phyloP scores from a whole-genome alignment of 2,113 vertebrate species.

The Bubo scandiacus region DNA sequence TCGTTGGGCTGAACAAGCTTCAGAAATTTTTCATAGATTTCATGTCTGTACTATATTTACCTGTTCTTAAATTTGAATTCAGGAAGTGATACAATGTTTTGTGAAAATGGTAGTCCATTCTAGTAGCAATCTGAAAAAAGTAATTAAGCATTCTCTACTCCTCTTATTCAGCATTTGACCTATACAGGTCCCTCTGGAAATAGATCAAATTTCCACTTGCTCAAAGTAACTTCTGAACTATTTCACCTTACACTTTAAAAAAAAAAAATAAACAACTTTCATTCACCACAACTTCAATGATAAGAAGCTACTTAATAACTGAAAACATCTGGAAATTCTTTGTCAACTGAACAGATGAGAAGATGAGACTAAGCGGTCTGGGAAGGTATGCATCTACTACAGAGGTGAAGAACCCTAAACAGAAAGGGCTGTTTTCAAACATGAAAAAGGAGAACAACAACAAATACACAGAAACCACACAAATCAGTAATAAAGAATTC shows the following conservation, averaged over 20 bases:
- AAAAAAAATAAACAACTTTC: slow-evolving; percentile 1
- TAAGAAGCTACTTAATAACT: slow-evolving; percentile 48
- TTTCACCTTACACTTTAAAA: neutral
- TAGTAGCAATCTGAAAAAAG: neutral
- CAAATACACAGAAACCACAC: neutral
- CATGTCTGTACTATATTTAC: neutral
- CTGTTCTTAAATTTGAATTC: neutral
- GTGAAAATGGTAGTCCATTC: neutral
- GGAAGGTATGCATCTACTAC: slow-evolving; percentile 15
- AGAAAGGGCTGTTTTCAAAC: neutral
- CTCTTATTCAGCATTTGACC: slow-evolving; percentile 31
- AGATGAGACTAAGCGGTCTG: neutral
- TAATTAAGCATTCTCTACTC: neutral
- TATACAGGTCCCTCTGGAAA: slow-evolving; percentile 21
- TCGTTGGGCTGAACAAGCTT: neutral
- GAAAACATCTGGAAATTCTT: slow-evolving; percentile 67
- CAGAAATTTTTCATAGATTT: neutral
- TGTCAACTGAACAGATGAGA: slow-evolving; percentile 21
- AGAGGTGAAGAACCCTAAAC: neutral
- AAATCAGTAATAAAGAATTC: neutral
- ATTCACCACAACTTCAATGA: slow-evolving; percentile 40
- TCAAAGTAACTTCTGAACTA: slow-evolving; percentile 54
- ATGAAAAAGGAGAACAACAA: neutral
- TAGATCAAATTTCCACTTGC: slow-evolving; percentile 13
- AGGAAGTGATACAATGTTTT: neutral